Evolutionary conservation across 2,797 vertebrate species (phyloP), one percentile per base, ranked within the genome.

Genomic region (Pangasius sanitwongsei): DNA sequence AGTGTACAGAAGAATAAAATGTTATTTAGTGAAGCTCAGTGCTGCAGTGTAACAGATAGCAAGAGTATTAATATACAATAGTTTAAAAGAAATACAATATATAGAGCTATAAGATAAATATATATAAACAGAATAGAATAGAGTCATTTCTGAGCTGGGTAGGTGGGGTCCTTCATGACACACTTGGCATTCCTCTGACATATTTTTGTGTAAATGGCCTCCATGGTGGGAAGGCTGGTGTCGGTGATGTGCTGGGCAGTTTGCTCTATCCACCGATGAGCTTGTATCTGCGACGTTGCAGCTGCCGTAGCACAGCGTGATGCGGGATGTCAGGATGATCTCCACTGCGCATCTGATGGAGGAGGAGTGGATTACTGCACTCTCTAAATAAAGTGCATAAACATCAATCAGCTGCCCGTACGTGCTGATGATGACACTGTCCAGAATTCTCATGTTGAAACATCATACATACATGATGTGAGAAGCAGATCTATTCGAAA

Each of bases 261-360:
- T 74, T 59, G 53, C 34, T 61, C 70, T 86, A 61, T 61, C 37
- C 70, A 41, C 20, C 31, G 31, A 74, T 41, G 53, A 86, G 70
- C 55, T 86, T 41, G 55, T 86, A 23, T 48, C 12, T 59, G 70
- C 8, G 15, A 41, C 15, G 34, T 61, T n/a, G 85, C 85, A 20
- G 70, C 85, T 75, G 85, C 53, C 34, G 55, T 44, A 61, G 70
- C 85, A 44, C 70, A 86, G 85, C 13, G 6, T 74, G 84, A 74
- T 41, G 50, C 25, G 2, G 69, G 53, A 59, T 75, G 85, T 86
- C 85, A 86, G 34, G 85, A 86, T 86, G 70, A 75, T 86, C 55
- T 86, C 70, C 55, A 61, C 34, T 75, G 85, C 34, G 70, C 55
- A 61, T 74, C 70, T 86, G 85, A 74, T 86, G 85, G 53, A 74